A percentile compares a stretch with the other conserved stretches of the same genome.
These are phyloP conservation scores for Dryoscopus gambensis DNA, from an alignment of 2,113 vertebrate genomes.

Conservation along the genomic window DNA sequence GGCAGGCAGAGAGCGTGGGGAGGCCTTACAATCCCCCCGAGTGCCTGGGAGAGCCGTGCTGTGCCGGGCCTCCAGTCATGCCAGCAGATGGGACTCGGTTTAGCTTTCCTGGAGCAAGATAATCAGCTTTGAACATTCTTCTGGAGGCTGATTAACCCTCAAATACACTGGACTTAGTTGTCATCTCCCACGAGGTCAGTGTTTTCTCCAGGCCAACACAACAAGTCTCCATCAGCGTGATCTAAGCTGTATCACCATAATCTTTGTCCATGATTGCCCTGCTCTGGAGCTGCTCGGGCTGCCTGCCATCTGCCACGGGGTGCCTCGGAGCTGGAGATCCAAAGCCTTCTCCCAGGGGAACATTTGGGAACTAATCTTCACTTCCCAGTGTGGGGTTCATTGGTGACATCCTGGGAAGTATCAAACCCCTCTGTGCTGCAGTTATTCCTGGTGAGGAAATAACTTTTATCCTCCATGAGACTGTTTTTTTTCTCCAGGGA, in stretches of 20 bases:
- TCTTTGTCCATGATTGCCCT: neutral
- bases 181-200: neutral
- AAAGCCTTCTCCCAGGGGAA: neutral
- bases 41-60: fast-evolving
- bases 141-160: neutral
- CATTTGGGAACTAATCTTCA: neutral
- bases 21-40: neutral
- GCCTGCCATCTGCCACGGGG: neutral
- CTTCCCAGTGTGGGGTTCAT: neutral
- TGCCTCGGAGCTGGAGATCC: neutral
- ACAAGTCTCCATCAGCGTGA: fast-evolving
- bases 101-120: neutral
- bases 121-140: neutral
- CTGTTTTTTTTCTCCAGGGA: neutral
- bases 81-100: neutral
- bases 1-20: neutral
- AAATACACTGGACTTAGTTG: neutral
- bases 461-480: neutral
- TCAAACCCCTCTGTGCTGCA: neutral
- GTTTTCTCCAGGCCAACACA: neutral
- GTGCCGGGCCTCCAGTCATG: fast-evolving
- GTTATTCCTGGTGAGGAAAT: neutral
- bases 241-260: neutral
- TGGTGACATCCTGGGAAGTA: neutral
- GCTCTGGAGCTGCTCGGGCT: neutral